These are phyloP conservation scores for Drosophila sechellia DNA, from an alignment of 1,140 invertebrate genomes.

Conservation along the genomic window DNA sequence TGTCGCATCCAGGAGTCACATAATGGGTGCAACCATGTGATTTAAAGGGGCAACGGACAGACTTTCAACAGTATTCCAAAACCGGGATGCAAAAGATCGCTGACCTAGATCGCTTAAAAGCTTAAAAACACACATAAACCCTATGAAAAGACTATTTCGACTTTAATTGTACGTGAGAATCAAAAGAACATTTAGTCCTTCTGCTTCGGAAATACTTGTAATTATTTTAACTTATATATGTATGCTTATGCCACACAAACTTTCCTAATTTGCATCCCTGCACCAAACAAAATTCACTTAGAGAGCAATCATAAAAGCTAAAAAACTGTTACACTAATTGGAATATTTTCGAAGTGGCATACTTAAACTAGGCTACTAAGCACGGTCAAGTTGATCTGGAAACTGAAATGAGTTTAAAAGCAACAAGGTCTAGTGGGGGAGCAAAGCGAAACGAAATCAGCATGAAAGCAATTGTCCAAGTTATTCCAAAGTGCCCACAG, in stretches of 20 bases:
- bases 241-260: neutral
- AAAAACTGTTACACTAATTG: conserved; percentile 60
- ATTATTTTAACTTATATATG: neutral
- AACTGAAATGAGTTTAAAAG: conserved; percentile 45
- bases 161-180: no score
- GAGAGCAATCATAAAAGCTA: neutral
- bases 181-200: no score
- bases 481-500: conserved; percentile 55
- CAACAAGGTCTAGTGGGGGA: conserved; percentile 20
- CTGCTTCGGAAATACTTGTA: no score
- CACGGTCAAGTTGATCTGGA: conserved; percentile 48
- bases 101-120: conserved; percentile 13
- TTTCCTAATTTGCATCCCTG: neutral
- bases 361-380: conserved; percentile 53
- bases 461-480: conserved; percentile 73
- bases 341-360: conserved; percentile 44
- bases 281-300: conserved; percentile 17
- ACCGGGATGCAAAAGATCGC: neutral
- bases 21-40: conserved; percentile 48
- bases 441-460: conserved; percentile 62
- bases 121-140: neutral
- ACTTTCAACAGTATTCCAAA: conserved; percentile 50
- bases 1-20: conserved; percentile 28
- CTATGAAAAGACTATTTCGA: no score
- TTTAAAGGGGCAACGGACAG: conserved; percentile 23